Base-by-base conservation (phyloP, 2,797 vertebrate genomes). In the Acanthornis magna region DNA sequence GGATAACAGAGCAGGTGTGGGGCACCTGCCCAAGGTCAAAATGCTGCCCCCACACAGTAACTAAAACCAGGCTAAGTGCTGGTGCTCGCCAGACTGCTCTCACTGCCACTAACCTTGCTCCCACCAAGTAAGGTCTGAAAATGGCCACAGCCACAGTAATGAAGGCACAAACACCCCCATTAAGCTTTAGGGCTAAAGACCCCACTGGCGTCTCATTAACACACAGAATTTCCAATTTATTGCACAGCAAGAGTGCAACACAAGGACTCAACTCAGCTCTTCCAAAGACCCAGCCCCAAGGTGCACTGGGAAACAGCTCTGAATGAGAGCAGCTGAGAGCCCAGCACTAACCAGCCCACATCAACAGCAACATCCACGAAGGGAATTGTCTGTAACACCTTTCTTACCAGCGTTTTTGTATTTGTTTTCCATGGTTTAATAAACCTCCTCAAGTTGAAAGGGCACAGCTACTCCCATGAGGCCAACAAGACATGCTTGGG, bases 301-400 rank as follows among this genome's bases (percentile, higher is more conserved):
- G 3, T 19, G 45, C 53, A 71, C 0, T 27, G 22, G 42, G 45
- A 21, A 42, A 12, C 8, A 22, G 43, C 10, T 7, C 48, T 16
- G 38, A 42, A 40, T 1, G 2, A 17, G 42, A 58, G 58, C 40
- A 57, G 68, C 45, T 16, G 14, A 29, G 29, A 67, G 53, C 48
- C n/a, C 51, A 71, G 43, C 72, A 71, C 10, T 0, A 16, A 51
- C 29, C 65, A 77, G 61, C n/a, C 26, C 55, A 30, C 25, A 22
- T 18, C 38, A 7, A 16, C 63, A 67, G 51, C 75, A 43, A 2
- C 65, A 29, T 2, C 27, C 75, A 13, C 0, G 0, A 3, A 15
- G 29, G 38, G 50, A 50, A 21, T 1, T 13, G 32, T 10, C 16
- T 32, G 4, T 3, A 48, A 71, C 53, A 42, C 42, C 58, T 19